Base-by-base conservation (phyloP, 2,888 invertebrate genomes). In the Caenorhabditis afra region DNA sequence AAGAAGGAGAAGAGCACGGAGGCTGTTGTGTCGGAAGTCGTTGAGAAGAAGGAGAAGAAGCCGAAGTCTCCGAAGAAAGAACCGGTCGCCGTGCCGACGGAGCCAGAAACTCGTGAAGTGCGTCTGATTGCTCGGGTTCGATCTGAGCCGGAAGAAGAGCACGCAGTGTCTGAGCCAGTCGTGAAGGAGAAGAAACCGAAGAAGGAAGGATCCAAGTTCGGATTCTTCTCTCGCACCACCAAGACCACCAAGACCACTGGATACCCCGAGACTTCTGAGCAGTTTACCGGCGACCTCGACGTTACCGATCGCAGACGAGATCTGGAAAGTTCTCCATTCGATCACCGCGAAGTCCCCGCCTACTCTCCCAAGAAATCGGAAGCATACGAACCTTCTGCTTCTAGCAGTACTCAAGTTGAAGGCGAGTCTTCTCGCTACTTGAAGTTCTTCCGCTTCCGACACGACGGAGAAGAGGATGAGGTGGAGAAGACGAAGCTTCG, bases 211-310 rank as follows among this genome's bases (percentile, higher is more conserved):
- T 57, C 68, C n/a, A 76, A 57, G 22, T 64, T 68, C 50, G 68
- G 76, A 68, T 64, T 76, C 67, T 68, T 76, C 50, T 45, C n/a
- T 16, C 58, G 58, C 3, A 29, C 55, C 0, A 29, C 64, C 12
- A 76, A 57, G 35, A 45, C 65, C 4, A 47, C 68, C 18, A 58
- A 62, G 18, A 35, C 12, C 7, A 1, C 58, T 37, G 47, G 44
- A 57, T 65, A 80, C 49, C 68, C 71, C 7, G 45, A 45, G 37
- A 14, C 52, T 14, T 53, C 79, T 23, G 66, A 62, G 23, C 49
- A 50, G 18, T 81, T 79, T 57, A 58, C 79, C 29, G 81, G 81
- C 1, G 68, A 67, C 3, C 18, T 81, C 23, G 70, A 75, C n/a
- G 18, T 59, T 0, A 68, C 64, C 3, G 23, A 55, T 12, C 71